phyloP scores from a whole-genome alignment of 2,888 invertebrate species.

The Colostygia pectinataria region DNA sequence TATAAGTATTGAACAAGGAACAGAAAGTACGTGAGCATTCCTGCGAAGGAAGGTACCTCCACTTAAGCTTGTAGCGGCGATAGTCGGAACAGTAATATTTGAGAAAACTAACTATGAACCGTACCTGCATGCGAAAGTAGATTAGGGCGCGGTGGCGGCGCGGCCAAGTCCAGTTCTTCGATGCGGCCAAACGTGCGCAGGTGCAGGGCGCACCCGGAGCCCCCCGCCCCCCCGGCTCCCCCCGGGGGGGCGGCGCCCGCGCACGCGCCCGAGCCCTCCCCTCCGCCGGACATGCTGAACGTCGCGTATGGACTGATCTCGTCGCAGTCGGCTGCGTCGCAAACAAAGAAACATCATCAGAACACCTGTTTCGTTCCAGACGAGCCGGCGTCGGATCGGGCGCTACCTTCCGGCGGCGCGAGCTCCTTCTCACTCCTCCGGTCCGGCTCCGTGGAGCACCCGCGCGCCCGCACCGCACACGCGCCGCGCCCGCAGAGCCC shows the following conservation, averaged over 20 bases:
- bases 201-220: conserved; percentile 56
- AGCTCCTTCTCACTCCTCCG: conserved; percentile 54
- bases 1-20: too few species aligned
- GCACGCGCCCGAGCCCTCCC: conserved; percentile 40
- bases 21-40: too few species aligned
- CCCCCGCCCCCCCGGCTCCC: conserved; percentile 43
- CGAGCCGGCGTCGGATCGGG: too few species aligned
- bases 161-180: conserved; percentile 50
- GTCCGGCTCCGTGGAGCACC: conserved; percentile 56
- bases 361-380: too few species aligned
- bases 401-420: conserved; percentile 49
- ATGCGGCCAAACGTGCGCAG: conserved; percentile 58
- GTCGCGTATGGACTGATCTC: conserved; percentile 91
- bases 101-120: too few species aligned
- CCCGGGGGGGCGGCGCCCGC: conserved; percentile 53
- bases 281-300: conserved; percentile 86
- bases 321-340: conserved; percentile 78
- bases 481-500: conserved; percentile 15
- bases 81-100: too few species aligned
- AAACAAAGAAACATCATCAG: too few species aligned
- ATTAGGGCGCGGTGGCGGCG: conserved; percentile 60
- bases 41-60: too few species aligned
- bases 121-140: conserved; percentile 47
- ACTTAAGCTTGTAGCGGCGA: too few species aligned
- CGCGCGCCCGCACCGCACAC: conserved; percentile 41